phyloP scores from a whole-genome alignment of 2,113 vertebrate genomes.

The Cheilinus undulatus region DNA sequence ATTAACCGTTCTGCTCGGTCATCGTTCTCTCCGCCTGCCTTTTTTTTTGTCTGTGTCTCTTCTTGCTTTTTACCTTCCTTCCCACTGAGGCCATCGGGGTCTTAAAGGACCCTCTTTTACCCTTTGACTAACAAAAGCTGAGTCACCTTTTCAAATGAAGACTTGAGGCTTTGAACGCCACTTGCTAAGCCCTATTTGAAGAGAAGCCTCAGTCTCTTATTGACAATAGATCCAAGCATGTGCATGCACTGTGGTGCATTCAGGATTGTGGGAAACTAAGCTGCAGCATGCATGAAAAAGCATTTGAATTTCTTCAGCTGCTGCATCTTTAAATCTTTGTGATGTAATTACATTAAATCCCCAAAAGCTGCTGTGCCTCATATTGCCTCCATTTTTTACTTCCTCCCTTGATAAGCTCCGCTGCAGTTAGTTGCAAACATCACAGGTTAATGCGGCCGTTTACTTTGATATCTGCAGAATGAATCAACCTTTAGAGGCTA shows the following conservation, averaged over 20 bases:
- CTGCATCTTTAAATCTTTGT: slow-evolving; percentile 59
- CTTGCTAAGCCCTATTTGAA: slow-evolving; percentile 75
- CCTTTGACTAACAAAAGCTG: slow-evolving; percentile 70
- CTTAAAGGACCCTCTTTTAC: slow-evolving; percentile 58
- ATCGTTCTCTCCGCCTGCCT: background rate
- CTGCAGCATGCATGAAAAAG: slow-evolving; percentile 37
- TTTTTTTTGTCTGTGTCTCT: background rate
- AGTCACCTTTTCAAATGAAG: slow-evolving; percentile 75
- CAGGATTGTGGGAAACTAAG: slow-evolving; percentile 65
- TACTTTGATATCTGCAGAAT: slow-evolving; percentile 73
- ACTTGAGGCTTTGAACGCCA: slow-evolving; percentile 67
- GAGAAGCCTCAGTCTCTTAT: slow-evolving; percentile 71
- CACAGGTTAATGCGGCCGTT: slow-evolving; percentile 73
- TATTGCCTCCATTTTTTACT: slow-evolving; percentile 47
- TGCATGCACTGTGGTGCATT: slow-evolving; percentile 62
- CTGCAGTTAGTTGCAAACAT: slow-evolving; percentile 43
- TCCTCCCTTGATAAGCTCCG: slow-evolving; percentile 31
- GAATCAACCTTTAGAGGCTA: slow-evolving; percentile 76
- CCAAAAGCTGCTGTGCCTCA: slow-evolving; percentile 48
- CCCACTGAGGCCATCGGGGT: slow-evolving; percentile 64
- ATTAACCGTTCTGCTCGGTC: slow-evolving; percentile 36
- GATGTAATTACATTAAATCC: slow-evolving; percentile 62
- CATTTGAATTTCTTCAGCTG: slow-evolving; percentile 48
- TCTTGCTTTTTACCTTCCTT: slow-evolving; percentile 58
- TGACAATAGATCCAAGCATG: slow-evolving; percentile 61